phyloP scores from a whole-genome alignment of 2,888 invertebrate genomes.

The Ichneumoninae sp. region DNA sequence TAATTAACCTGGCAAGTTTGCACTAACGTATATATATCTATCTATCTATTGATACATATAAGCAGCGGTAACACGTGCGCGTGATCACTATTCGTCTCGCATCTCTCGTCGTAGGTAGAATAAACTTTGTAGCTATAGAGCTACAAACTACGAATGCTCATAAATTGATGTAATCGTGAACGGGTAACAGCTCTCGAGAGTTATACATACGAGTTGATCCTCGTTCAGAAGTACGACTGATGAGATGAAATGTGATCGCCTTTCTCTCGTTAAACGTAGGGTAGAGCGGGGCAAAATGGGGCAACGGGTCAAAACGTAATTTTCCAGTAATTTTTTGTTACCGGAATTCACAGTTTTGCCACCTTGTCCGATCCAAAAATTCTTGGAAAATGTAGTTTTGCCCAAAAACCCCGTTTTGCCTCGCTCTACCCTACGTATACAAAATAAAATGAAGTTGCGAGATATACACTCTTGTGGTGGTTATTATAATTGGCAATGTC shows the following conservation, averaged over 20 bases:
- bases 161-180: conserved; percentile 81
- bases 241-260: conserved; percentile 83
- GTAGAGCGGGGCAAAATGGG: too few relatives aligned
- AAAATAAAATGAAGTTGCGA: conserved; percentile 76
- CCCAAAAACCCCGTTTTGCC: too few relatives aligned
- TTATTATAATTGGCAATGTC: conserved; percentile 15
- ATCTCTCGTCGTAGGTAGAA: conserved; percentile 60
- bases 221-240: conserved; percentile 74
- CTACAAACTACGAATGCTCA: conserved; percentile 71
- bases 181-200: conserved; percentile 43
- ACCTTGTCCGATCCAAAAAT: too few relatives aligned
- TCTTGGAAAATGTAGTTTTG: too few relatives aligned
- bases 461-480: conserved; percentile 21
- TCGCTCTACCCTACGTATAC: conserved; percentile 25
- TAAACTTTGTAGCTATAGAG: neutral
- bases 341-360: too few relatives aligned
- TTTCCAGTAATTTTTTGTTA: too few relatives aligned
- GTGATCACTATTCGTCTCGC: conserved; percentile 69
- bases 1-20: conserved; percentile 75
- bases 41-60: conserved; percentile 24
- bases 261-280: conserved; percentile 82
- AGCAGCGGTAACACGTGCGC: conserved; percentile 38
- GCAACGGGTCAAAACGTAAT: too few relatives aligned
- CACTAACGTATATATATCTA: conserved; percentile 39
- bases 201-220: conserved; percentile 23